Evolutionary conservation across 2,113 vertebrate species (phyloP), one percentile per base, ranked within the genome.

Genomic region (Chrysemys picta): DNA sequence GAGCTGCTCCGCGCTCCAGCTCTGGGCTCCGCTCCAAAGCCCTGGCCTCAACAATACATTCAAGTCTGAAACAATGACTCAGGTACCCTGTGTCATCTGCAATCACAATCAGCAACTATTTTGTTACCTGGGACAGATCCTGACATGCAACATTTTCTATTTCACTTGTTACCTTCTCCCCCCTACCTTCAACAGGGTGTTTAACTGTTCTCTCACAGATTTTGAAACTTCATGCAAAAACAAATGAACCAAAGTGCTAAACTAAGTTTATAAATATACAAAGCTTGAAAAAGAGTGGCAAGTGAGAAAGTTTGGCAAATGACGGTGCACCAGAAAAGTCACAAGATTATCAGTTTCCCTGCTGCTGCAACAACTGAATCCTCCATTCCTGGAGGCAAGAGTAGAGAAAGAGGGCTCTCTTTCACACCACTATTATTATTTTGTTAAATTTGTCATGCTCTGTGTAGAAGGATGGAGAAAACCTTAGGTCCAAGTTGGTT

Each of bases 271-370:
- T 19, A 22, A 24, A 45, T 6, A 91, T 45, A 59, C 62, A 92
- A 78, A 21, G 79, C 56, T 13, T 47, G 69, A 6, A 72, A 29
- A 38, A 84, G 12, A 82, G 49, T 13, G 82, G 29, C 47, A 88
- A 83, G 80, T 6, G 14, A 91, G 52, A 47, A 83, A 82, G 31
- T 0, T 57, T 65, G 91, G 1, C 0, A 0, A 85, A 27, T 27
- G 8, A 95, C 38, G 24, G 3, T 69, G 6, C 42, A 31, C 27
- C 38, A 38, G 62, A 84, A 49, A 84, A 89, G 81, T 9, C 11
- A 69, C 10, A 27, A 87, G 19, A 38, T 10, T 75, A 0, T 0
- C 76, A 24, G 5, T 79, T 57, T 45, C 72, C 57, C n/a, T 17
- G 54, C 5, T 17, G 22, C n/a, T 81, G 10, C 93, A 84, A 22